Evolutionary conservation across 2,888 invertebrate species (phyloP), one percentile per base, ranked within the genome.

Genomic region (Epinotia nisella): DNA sequence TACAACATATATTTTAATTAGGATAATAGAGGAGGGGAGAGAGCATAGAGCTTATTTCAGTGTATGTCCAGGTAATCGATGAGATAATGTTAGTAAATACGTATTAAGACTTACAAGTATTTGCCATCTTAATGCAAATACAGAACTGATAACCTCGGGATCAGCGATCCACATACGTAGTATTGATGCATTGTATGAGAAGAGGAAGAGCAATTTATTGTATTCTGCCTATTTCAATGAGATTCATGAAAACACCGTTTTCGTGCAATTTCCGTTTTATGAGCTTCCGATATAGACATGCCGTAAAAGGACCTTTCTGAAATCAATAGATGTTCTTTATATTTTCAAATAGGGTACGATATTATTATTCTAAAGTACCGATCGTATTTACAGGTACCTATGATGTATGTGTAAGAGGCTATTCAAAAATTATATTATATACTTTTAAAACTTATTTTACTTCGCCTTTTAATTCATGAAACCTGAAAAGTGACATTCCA

Each of bases 131-230:
- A 19, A 21, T 45, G 11, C 49, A 29, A 7, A 24, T 51, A 62
- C 39, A 21, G 39, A n/a, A n/a, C n/a, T 21, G 41, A 55, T 66
- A 41, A 68, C 61, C 61, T 61, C 70, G 61, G 61, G 45, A 68
- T 58, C 45, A 1, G 49, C 19, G 21, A 13, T 39, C 9, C 10
- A 55, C 29, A 55, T 56, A 19, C 70, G 55, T 21, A 29, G 55
- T 21, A 29, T 70, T 58, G 35, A 64, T 71, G 56, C 51, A 65
- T 59, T 51, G 21, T 59, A 58, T 13, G 59, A 59, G 70, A 53
- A 70, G 61, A 41, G 69, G 70, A 64, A 70, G 70, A 17, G 21
- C 11, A 13, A 39, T 39, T 60, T 21, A 39, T 29, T 53, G 35
- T 24, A 17, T 17, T n/a, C 17, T 17, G 21, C n/a, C 19, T 29